Base-by-base conservation (phyloP, 2,888 invertebrate species). In the Dolomedes plantarius region DNA sequence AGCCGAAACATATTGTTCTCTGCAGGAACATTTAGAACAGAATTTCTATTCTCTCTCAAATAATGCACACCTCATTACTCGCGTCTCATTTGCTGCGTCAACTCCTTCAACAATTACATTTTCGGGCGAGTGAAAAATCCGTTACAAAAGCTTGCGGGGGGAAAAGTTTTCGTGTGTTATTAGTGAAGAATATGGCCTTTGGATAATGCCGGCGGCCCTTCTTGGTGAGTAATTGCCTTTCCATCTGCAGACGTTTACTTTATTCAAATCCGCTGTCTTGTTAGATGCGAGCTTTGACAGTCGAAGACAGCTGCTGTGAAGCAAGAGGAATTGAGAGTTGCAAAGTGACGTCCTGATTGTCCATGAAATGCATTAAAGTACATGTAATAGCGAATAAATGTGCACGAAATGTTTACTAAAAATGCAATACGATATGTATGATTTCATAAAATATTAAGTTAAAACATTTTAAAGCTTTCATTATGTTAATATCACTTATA, bases 251-350 rank as follows among this genome's bases (percentile, higher is more conserved):
- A 23, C 56, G 56, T 56, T 56, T 46, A 56, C 19, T 56, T 56
- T 56, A 23, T 56, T 23, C 56, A 56, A 56, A 56, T 56, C 6
- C 23, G 23, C 56, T 56, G 56, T 56, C 56, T 56, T 56, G 23
- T 56, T 56, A 56, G 19, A 56, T 56, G 5, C 11, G 5, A 5
- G 56, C 2, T 46, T 46, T 46, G 46, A 46, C 46, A 46, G 46
- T 16, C 46, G 46, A 46, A 46, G 46, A 46, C 46, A 46, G 46
- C 16, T 46, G 46, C 16, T 16, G 2, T 16, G 46, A 46, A n/a
- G 36, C 6, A 36, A 36, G 9, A 36, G 9, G 5, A 36, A 36
- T 36, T 9, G 9, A 36, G 36, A 36, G 36, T 36, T 9, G 9
- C 5, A 36, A 7, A 36, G 5, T 9, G 36, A 36, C 36, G 5